phyloP scores from a whole-genome alignment of 2,797 vertebrate species.

The Peromyscus melanophrys region DNA sequence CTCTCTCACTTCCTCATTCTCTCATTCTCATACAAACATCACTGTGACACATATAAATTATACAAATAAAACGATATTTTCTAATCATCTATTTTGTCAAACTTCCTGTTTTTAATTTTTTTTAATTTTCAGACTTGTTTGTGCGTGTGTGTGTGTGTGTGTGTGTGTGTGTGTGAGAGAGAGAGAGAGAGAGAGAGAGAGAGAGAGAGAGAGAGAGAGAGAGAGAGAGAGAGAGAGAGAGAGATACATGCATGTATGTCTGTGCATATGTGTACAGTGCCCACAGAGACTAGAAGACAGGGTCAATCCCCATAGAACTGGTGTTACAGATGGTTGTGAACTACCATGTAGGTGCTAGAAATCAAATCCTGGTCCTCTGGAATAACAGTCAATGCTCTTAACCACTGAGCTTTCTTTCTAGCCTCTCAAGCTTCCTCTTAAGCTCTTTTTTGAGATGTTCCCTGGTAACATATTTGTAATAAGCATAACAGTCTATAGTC shows the following conservation, averaged over 20 bases:
- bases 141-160: neutral
- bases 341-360: neutral
- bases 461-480: neutral
- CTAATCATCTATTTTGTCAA: neutral
- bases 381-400: neutral
- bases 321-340: neutral
- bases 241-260: neutral
- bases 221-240: too few species aligned
- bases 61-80: neutral
- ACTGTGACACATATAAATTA: neutral
- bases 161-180: too few species aligned
- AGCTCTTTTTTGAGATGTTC: constrained; percentile 11
- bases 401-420: neutral
- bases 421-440: neutral
- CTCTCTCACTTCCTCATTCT: neutral
- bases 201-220: too few species aligned
- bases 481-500: neutral
- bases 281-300: neutral
- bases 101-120: neutral
- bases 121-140: neutral
- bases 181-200: too few species aligned
- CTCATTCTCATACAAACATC: neutral
- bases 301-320: neutral
- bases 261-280: neutral
- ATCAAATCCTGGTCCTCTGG: neutral